Base-by-base conservation (phyloP, 2,888 invertebrate genomes). In the Diadegma fenestrale region DNA sequence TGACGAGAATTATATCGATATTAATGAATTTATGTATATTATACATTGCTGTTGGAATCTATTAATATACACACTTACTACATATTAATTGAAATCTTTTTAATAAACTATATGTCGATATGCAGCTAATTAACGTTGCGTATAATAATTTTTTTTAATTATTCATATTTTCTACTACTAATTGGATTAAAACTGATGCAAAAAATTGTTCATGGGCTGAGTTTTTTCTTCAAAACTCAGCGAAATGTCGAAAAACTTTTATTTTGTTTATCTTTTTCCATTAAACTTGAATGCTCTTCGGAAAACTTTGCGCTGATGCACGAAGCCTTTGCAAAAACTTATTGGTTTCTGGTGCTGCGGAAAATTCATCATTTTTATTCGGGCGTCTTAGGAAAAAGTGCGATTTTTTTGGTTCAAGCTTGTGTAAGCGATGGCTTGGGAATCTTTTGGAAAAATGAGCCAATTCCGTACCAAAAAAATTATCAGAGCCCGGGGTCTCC, bases 101-200 rank as follows among this genome's bases (percentile, higher is more conserved):
- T 64, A 87, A 88, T 87, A 86, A 84, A 86, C 81, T 85, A 79
- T 84, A 75, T 83, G 69, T 73, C 66, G 37, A n/a, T 81, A 84
- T 72, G 76, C 58, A 81, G 77, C 73, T 86, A 77, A 73, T 77
- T 51, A 86, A 86, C 78, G 80, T 73, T 72, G 66, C 79, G 41
- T 84, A 81, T n/a, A 63, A 73, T 66, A 51, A 75, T 73, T 48
- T 33, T 66, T 68, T 14, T 51, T 66, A 51, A 1, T 37, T 37
- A 33, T 37, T 37, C 7, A 14, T n/a, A n/a, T 37, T 22, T 69
- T 22, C 54, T 68, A 61, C 12, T 22, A 54, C 48, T 64, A 68
- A 81, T 19, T 37, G 37, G 48, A 45, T n/a, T 41, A 63, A 63
- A 45, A 19, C 17, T 64, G 17, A 14, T 51, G 51, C 8, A 45